A percentile compares a stretch with the other conserved stretches of the same genome.
These are phyloP conservation scores for Leptura quadrifasciata DNA, from an alignment of 2,888 invertebrate genomes.

Conservation along the genomic window DNA sequence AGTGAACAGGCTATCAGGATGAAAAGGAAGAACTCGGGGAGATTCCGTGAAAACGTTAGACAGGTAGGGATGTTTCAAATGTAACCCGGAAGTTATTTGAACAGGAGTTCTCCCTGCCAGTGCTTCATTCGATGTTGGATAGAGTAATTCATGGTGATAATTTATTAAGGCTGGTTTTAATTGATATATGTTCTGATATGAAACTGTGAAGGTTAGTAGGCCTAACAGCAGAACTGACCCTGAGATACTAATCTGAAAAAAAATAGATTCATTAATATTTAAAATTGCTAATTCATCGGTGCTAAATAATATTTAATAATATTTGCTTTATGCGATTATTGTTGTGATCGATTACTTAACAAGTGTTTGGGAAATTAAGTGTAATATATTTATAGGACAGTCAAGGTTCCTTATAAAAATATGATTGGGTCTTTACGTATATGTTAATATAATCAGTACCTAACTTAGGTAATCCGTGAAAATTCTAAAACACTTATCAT, in stretches of 20 bases:
- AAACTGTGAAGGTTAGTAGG: slow-evolving; percentile 2
- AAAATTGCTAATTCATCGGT: neutral
- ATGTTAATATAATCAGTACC: too few species aligned
- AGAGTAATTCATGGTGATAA: slow-evolving; percentile 6
- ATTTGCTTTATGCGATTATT: neutral
- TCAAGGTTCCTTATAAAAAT: neutral
- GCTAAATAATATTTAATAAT: neutral
- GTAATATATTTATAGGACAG: neutral
- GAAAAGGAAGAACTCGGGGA: slow-evolving; percentile 32
- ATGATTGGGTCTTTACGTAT: too few species aligned
- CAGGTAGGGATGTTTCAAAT: neutral
- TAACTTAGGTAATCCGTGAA: too few species aligned
- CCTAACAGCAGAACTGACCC: slow-evolving; percentile 5
- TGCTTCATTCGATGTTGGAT: neutral
- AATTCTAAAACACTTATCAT: too few species aligned
- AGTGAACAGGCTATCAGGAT: slow-evolving; percentile 54
- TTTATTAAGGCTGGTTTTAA: slow-evolving; percentile 11
- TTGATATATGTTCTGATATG: neutral
- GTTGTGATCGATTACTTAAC: neutral
- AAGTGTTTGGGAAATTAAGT: neutral
- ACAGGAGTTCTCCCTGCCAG: neutral
- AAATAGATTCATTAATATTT: neutral
- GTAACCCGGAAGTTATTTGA: neutral
- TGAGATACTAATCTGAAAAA: slow-evolving; percentile 15
- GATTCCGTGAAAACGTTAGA: neutral